phyloP scores from a whole-genome alignment of 2,888 invertebrate genomes.

The Archips crataeganus region DNA sequence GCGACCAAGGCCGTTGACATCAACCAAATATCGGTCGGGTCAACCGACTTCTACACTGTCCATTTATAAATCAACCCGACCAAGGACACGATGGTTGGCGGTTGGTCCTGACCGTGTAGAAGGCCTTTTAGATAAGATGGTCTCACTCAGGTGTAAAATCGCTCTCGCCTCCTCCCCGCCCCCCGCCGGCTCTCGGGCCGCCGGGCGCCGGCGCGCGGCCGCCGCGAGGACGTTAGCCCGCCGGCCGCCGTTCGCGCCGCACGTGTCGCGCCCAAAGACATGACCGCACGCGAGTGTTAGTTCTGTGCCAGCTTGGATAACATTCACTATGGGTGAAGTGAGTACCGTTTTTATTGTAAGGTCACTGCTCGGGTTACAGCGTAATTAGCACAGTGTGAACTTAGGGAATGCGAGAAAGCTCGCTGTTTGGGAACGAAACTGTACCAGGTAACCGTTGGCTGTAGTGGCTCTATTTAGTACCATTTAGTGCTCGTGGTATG shows the following conservation, averaged over 20 bases:
- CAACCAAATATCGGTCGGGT: too few species aligned
- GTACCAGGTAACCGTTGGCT: not conserved
- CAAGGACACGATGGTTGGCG: too few species aligned
- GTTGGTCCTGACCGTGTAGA: too few species aligned
- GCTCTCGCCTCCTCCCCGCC: slow-evolving; percentile 25
- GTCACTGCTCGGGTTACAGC: slow-evolving; percentile 52
- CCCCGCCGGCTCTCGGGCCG: slow-evolving; percentile 32
- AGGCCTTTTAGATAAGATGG: too few species aligned
- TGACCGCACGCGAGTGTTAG: slow-evolving; percentile 51
- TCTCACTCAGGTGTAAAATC: slow-evolving; percentile 9
- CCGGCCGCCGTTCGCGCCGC: slow-evolving; percentile 62
- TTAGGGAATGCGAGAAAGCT: slow-evolving; percentile 58
- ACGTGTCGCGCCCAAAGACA: slow-evolving; percentile 19
- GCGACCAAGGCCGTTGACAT: too few species aligned
- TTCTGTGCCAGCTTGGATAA: slow-evolving; percentile 58
- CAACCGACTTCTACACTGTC: too few species aligned
- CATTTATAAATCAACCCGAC: too few species aligned
- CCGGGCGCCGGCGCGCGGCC: slow-evolving; percentile 44
- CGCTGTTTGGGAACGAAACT: slow-evolving; percentile 46
- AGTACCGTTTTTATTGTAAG: slow-evolving; percentile 58
- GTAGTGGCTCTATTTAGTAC: not conserved
- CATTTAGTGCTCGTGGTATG: not conserved
- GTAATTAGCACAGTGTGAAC: slow-evolving; percentile 54
- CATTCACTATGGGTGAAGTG: slow-evolving; percentile 78
- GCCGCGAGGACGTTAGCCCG: slow-evolving; percentile 76